Evolutionary conservation across 2,113 vertebrate species (phyloP), one percentile per base, ranked within the genome.

Genomic region (Pterocles gutturalis): DNA sequence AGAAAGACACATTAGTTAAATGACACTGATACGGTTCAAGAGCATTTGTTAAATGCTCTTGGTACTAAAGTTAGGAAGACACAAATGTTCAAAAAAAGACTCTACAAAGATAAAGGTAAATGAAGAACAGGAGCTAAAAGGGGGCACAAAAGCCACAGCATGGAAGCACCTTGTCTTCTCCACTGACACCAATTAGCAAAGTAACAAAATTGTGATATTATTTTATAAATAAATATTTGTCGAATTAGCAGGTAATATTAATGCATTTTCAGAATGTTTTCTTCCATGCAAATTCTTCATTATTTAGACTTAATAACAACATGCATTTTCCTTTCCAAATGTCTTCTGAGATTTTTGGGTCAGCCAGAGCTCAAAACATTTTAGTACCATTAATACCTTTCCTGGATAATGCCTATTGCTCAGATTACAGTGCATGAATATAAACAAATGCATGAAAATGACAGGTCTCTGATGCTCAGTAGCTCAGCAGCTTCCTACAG

Each of bases 141-240:
- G n/a, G 22, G 18, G 13, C 57, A 41, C 9, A 66, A 62, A 83
- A 71, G 10, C 2, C 17, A 66, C n/a, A 21, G 5, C 1, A 0
- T 24, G 34, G 46, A 61, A 66, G 29, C 0, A 1, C 14, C 18
- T 2, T 3, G 3, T 34, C 71, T 58, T 64, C 20, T 66, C 7
- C 24, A 33, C 16, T 31, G 28, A 49, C 14, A 49, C 10, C 24
- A 54, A 7, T 71, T 43, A 73, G 64, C 17, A 77, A 65, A 36
- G 3, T 55, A 65, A 38, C 5, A 24, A 41, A 41, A 9, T 13
- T 9, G 29, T 48, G 20, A 9, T 29, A 26, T 6, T 41, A 5
- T 51, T 78, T 78, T 79, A 13, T 25, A 65, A 51, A 61, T 12
- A 54, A 78, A 28, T 33, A 66, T n/a, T 73, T 88, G 43, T 48